Percentiles rank a stretch among this genome's conserved stretches.
Evolutionary conservation across 2,113 vertebrate species (phyloP).

Genomic region (Panthera tigris): DNA sequence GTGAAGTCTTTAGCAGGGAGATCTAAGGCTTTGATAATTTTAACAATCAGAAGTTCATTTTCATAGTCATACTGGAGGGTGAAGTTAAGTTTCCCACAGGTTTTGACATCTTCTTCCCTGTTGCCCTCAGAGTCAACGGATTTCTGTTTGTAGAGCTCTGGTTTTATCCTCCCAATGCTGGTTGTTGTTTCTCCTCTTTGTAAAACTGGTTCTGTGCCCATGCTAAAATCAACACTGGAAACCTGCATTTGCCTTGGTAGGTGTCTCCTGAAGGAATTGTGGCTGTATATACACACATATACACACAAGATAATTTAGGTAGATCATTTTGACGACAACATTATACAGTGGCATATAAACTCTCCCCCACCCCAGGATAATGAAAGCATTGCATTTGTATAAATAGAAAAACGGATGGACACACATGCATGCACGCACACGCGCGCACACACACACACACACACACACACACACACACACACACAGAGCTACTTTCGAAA

Average conservation of each 20-base stretch:
- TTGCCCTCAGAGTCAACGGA: constrained; percentile 96
- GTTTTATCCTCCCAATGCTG: constrained; percentile 98
- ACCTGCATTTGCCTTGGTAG: constrained; percentile 98
- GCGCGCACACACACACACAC: neutral
- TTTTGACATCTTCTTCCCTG: constrained; percentile 89
- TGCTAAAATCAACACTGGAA: constrained; percentile 95
- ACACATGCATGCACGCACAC: neutral
- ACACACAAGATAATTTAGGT: constrained; percentile 54
- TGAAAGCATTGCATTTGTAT: neutral
- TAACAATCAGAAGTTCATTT: constrained; percentile 94
- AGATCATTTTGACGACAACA: constrained; percentile 60
- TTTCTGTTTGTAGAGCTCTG: constrained; percentile 98
- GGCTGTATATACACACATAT: constrained; percentile 85
- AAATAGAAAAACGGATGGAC: neutral
- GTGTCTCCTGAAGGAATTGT: constrained; percentile 98
- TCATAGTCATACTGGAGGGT: constrained; percentile 95
- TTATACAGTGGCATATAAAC: neutral
- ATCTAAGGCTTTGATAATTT: constrained; percentile 95
- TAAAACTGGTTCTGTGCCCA: constrained; percentile 87
- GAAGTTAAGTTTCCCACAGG: constrained; percentile 97
- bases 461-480: neutral
- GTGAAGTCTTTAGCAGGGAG: constrained; percentile 97
- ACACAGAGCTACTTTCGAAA: constrained; percentile 12
- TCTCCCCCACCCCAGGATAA: neutral
- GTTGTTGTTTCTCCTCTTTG: constrained; percentile 94